Base-by-base conservation (phyloP, 2,888 invertebrate species). In the Callimorpha dominula region DNA sequence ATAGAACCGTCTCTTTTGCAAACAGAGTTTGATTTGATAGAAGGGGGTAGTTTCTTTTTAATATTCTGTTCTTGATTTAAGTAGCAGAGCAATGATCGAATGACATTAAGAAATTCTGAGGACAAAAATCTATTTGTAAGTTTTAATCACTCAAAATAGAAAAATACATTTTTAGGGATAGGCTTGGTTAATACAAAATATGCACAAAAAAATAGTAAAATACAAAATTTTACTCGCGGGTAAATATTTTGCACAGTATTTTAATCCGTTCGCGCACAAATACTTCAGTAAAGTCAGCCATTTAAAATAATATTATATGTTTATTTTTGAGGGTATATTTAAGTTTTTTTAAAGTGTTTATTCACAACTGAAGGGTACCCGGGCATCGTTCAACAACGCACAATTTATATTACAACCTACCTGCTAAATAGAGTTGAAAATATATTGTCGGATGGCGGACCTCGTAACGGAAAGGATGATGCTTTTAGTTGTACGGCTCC, bases 321-420 rank as follows among this genome's bases (percentile, higher is more conserved):
- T 31, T 31, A 31, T 31, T 31, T 31, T 31, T 31, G 31, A 31
- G 31, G 31, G 31, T 31, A 68, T 68, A 67, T 77, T 54, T 60
- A 62, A 74, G 50, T 52, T 75, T 17, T 60, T 14, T 60, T 60
- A 60, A 11, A 14, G 65, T 50, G 50, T 65, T 50, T 50, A 69
- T 76, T 81, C 72, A 76, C 79, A 79, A 76, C 67, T 71, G 17
- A 54, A 70, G 64, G 75, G 74, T 77, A 69, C 76, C 77, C 73
- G 76, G 71, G 68, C 68, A 64, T 65, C 57, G 57, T 20, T 76
- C 71, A 73, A 60, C 74, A 73, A 78, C 76, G 71, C 66, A 79
- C 76, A 76, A 77, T 78, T 78, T 83, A 75, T 79, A 74, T 66
- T 73, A 73, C 71, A 72, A 68, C 72, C 74, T 31, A 52, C 74